A percentile compares a stretch with the other conserved stretches of the same genome.
Conservation (phyloP, 37 sponge, comb jelly and placozoan genomes). For the Diacarnus erythraeanus region DNA sequence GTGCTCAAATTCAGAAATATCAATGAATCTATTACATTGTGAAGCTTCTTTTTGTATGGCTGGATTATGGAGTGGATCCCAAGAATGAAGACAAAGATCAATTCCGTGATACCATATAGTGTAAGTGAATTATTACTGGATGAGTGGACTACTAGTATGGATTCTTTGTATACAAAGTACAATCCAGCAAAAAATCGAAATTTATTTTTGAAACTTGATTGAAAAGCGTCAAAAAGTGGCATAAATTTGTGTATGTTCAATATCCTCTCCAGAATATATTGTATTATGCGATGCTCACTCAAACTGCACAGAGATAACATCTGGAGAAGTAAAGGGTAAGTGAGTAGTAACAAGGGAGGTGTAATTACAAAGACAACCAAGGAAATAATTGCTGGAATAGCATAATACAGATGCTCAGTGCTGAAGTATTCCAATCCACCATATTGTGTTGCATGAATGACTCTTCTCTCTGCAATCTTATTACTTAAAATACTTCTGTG, state of each 20-base stretch:
- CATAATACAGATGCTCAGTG: constrained; percentile 3
- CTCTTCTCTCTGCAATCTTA: neutral
- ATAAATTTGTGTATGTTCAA: neutral
- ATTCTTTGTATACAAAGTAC: constrained; percentile 1
- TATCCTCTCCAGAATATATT: neutral
- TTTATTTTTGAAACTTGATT: constrained; percentile 7
- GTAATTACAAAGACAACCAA: neutral
- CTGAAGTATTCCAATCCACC: constrained; percentile 7
- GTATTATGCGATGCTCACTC: neutral
- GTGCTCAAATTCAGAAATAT: constrained; percentile 8
- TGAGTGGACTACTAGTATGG: neutral
- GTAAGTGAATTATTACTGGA: neutral
- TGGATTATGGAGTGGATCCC: neutral
- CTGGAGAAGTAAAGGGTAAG: neutral
- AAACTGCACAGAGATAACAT: neutral
- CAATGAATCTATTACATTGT: constrained; percentile 2
- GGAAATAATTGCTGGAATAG: constrained; percentile 7
- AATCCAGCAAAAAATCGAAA: constrained; percentile 14
- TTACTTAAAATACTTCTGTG: neutral
- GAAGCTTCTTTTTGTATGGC: neutral
- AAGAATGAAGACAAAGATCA: neutral
- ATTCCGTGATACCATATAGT: neutral
- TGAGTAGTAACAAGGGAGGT: constrained; percentile 2
- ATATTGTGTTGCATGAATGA: neutral
- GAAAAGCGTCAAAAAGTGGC: constrained; percentile 13